Evolutionary conservation across 2,113 vertebrate genomes (phyloP).

Genomic region (Dasypus novemcinctus): DNA sequence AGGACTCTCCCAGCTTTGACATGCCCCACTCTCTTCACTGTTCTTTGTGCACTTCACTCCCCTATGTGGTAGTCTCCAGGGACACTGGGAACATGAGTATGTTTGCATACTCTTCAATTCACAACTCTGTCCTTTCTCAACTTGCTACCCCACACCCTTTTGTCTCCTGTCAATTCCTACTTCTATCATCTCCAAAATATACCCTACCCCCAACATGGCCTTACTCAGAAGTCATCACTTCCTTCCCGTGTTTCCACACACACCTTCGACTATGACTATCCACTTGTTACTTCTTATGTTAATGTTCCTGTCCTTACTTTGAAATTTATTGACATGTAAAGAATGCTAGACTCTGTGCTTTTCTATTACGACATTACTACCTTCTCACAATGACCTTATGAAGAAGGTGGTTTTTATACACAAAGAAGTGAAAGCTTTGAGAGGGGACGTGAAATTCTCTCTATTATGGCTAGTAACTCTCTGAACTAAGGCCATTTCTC

Average conservation of each 20-base stretch:
- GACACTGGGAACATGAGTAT: neutral
- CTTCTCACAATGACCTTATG: neutral
- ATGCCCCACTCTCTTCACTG: neutral
- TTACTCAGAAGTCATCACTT: neutral
- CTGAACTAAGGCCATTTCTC: neutral
- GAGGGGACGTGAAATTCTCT: neutral
- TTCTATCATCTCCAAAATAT: neutral
- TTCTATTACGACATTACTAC: neutral
- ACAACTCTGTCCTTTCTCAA: neutral
- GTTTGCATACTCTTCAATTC: neutral
- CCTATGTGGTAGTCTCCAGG: neutral
- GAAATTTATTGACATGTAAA: no score
- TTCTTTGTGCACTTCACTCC: fast-evolving
- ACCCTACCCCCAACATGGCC: neutral
- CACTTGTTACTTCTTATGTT: neutral
- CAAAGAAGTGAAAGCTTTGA: neutral
- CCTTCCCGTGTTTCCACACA: neutral
- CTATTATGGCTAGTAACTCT: neutral
- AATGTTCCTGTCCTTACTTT: neutral
- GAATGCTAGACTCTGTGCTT: fast-evolving
- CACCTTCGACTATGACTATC: neutral
- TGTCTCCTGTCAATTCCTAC: neutral
- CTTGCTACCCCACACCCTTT: no score
- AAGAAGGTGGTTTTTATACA: neutral
- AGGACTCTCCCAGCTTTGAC: neutral